A percentile compares a stretch with the other conserved stretches of the same genome.
Evolutionary conservation across 2,797 vertebrate genomes (phyloP).

Genomic region (Tamandua tetradactyla): DNA sequence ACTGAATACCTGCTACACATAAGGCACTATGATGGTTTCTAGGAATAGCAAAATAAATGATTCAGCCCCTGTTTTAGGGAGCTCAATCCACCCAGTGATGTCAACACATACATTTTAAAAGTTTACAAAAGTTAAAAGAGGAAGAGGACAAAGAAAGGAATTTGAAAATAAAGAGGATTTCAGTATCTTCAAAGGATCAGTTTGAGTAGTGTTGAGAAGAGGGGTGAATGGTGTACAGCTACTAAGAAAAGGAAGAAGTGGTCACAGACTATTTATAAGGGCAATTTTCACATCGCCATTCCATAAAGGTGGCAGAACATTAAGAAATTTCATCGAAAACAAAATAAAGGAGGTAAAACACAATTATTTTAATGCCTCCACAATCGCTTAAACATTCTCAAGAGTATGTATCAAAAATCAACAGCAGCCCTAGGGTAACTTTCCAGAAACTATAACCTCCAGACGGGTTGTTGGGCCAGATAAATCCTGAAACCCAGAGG

Average conservation of each 20-base stretch:
- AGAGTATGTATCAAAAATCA: background rate
- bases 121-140: background rate
- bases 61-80: background rate
- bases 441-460: too few relatives aligned
- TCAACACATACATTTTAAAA: background rate
- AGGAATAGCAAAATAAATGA: background rate
- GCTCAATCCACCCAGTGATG: background rate
- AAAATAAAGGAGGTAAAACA: background rate
- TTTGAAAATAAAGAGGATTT: background rate
- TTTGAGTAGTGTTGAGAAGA: background rate
- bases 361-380: background rate
- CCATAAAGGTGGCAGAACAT: background rate
- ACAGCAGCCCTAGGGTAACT: too few relatives aligned
- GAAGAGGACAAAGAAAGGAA: background rate
- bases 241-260: background rate
- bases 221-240: background rate
- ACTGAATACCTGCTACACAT: background rate
- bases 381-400: background rate
- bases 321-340: background rate
- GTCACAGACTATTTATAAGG: background rate
- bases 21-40: background rate
- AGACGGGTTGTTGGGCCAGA: too few relatives aligned
- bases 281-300: background rate
- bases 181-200: background rate
- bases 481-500: too few relatives aligned